phyloP scores from a whole-genome alignment of 2,888 invertebrate genomes.

The Pseudococcus jackbeardsleyi region DNA sequence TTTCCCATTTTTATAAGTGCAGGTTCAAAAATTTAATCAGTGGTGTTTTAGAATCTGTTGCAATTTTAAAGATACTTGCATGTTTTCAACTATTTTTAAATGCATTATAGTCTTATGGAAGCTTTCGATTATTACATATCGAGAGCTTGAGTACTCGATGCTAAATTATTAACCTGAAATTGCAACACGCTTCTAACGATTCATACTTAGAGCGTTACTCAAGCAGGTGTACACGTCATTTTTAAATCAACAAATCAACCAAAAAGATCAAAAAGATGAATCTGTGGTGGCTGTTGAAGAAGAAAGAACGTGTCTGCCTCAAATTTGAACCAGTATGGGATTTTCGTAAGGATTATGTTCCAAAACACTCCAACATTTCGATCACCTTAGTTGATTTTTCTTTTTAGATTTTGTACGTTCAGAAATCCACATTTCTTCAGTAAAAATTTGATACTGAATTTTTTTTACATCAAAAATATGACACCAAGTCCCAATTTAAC shows the following conservation, averaged over 20 bases:
- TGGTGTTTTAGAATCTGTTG: neutral
- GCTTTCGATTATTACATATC: neutral
- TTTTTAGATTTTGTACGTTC: too few species aligned
- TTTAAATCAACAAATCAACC: neutral
- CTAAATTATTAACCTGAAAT: conserved; percentile 58
- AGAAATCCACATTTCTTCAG: too few species aligned
- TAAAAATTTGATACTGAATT: too few species aligned
- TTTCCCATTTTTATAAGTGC: neutral
- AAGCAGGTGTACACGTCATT: conserved; percentile 45
- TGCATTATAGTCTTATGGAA: neutral
- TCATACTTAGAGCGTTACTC: conserved; percentile 60
- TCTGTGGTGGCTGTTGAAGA: neutral
- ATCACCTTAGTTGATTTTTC: too few species aligned
- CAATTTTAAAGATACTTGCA: too few species aligned
- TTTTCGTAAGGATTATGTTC: too few species aligned
- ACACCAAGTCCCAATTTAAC: too few species aligned
- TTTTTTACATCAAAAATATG: too few species aligned
- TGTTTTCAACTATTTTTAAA: neutral
- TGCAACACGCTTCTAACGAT: conserved; percentile 62
- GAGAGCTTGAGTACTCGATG: conserved; percentile 9
- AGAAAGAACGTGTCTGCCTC: too few species aligned
- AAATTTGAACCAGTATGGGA: too few species aligned
- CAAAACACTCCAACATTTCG: too few species aligned
- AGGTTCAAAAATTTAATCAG: neutral
- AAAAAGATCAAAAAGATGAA: too few species aligned